Base-by-base conservation (phyloP, 1,140 invertebrate species). In the Lordiphosa mommai region DNA sequence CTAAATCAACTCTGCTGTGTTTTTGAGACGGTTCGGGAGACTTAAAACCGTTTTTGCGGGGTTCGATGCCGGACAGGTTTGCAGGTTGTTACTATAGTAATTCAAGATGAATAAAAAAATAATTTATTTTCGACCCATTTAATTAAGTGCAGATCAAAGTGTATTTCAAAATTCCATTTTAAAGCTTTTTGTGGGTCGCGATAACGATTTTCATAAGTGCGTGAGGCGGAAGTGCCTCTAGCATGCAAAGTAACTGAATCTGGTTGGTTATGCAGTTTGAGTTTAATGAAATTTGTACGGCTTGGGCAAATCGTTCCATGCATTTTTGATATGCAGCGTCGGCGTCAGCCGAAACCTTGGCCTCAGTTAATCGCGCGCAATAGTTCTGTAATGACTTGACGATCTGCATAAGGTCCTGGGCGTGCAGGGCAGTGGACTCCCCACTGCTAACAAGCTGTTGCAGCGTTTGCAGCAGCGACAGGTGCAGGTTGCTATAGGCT, bases 211-310 rank as follows among this genome's bases (percentile, higher is more conserved):
- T 87, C 57, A 93, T 89, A 10, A 93, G 86, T 52, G 90, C 88
- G 85, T 93, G 92, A 23, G 90, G 89, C 0, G 92, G 92, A 56
- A 93, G 82, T 0, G 90, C 90, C 53, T 91, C 89, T 9, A 93
- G 60, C 7, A 90, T 79, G 27, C 90, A 90, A 0, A 93, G 88
- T 7, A 93, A 76, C 51, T 92, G 92, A 38, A 90, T 91, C 8
- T 92, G 92, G 86, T 95, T 95, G 30, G 94, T 94, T 82, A 94
- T 92, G 88, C 93, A 94, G 53, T 93, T 94, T 7, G 92, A 92
- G 37, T 92, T 91, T 36, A 95, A 88, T 0, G 93, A 92, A 8
- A 95, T 92, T 86, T 95, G 95, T 1, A 94, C 90, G 7, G 94
- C 92, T 88, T 96, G 95, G 0, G 94, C 94, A 29, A 95, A 91